A percentile compares a stretch with the other conserved stretches of the same genome.
These are phyloP conservation scores for Rhineura floridana DNA, from an alignment of 2,113 vertebrate genomes.

Conservation along the genomic window DNA sequence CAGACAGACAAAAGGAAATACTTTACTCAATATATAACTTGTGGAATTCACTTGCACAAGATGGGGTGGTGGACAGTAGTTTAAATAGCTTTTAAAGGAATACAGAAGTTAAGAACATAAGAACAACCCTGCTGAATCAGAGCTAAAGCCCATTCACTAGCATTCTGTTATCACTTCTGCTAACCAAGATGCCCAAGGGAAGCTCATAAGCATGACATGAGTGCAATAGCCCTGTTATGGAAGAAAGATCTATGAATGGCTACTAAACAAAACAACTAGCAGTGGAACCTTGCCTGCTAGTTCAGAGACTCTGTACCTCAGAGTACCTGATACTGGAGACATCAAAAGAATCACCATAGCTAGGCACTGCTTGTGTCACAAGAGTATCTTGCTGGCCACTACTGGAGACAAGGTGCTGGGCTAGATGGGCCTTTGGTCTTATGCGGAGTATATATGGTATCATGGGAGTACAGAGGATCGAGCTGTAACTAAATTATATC, in stretches of 20 bases:
- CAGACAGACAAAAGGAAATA: neutral
- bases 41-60: neutral
- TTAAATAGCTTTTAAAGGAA: neutral
- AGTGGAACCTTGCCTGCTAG: neutral
- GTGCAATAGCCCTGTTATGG: neutral
- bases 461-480: neutral
- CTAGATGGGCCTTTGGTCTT: neutral
- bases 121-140: too few relatives aligned
- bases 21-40: neutral
- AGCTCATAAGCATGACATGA: too few relatives aligned
- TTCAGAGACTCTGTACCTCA: neutral
- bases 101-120: neutral
- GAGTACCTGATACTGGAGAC: neutral
- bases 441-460: too few relatives aligned
- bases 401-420: neutral
- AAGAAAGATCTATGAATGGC: neutral
- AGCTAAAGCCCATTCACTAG: too few relatives aligned
- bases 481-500: fast-evolving
- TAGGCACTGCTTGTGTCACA: neutral
- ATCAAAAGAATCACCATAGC: neutral
- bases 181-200: too few relatives aligned
- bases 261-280: neutral
- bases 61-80: neutral
- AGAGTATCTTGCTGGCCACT: neutral
- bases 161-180: too few relatives aligned